Percentiles rank a stretch among this genome's conserved stretches.
Evolutionary conservation across 2,797 vertebrate genomes (phyloP).

Genomic region (Phrynocephalus forsythii): DNA sequence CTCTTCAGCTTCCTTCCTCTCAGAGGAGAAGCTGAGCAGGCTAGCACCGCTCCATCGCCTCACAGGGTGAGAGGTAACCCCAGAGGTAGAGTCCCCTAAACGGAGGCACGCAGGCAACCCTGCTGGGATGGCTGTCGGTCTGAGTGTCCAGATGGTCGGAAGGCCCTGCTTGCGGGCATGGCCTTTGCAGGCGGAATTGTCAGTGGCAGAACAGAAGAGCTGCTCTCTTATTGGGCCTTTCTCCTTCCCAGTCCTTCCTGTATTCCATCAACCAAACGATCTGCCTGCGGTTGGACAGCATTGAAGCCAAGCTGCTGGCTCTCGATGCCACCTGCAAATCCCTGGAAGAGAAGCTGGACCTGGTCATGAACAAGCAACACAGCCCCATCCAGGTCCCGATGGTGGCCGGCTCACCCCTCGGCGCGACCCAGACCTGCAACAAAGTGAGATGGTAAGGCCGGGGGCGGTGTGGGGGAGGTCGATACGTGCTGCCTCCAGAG

Average conservation of each 20-base stretch:
- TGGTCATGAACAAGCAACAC: conserved; percentile 89
- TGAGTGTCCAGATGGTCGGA: conserved; percentile 33
- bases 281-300: conserved; percentile 91
- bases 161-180: neutral
- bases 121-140: conserved; percentile 53
- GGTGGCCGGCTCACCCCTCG: conserved; percentile 97
- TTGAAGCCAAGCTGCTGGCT: conserved; percentile 94
- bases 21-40: too few relatives aligned
- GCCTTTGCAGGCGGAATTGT: conserved; percentile 16
- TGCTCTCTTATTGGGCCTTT: conserved; percentile 15
- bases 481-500: neutral
- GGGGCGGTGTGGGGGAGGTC: neutral
- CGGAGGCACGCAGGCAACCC: conserved; percentile 46
- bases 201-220: conserved; percentile 4
- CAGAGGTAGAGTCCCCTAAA: neutral
- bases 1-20: conserved; percentile 42
- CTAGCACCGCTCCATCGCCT: too few relatives aligned
- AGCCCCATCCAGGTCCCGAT: conserved; percentile 97
- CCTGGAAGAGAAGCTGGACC: conserved; percentile 93
- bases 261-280: conserved; percentile 93
- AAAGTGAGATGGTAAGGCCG: conserved; percentile 94
- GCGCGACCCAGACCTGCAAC: conserved; percentile 98
- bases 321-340: conserved; percentile 93
- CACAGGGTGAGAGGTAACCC: neutral
- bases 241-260: conserved; percentile 85